Base-by-base conservation (phyloP, 2,888 invertebrate species). In the Lasioglossum malachurum region DNA sequence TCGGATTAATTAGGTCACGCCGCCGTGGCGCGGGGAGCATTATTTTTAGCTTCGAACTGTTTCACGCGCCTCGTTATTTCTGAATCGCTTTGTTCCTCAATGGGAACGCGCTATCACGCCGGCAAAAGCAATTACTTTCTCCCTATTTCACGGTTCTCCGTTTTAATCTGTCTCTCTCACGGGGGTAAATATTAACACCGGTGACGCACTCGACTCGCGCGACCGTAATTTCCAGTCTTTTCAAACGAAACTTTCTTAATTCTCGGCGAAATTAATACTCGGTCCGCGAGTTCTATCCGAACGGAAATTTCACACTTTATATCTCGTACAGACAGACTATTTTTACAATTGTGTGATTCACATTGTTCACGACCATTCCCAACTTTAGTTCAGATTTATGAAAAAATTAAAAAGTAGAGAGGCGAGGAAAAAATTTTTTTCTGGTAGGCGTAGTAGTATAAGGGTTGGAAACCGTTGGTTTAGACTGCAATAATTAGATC, bases 101-200 rank as follows among this genome's bases (percentile, higher is more conserved):
- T 44, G 27, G 67, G 46, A 46, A 60, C 46, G 46, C 46, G 35
- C 38, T 77, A 67, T 69, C 67, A 35, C 31, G 67, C 67, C 73
- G 41, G n/a, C 71, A 23, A 38, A 64, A 41, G 67, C 80, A 77
- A 71, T 78, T 82, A 72, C 81, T 69, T 76, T 76, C 53, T 49
- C 74, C 44, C 79, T 49, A 46, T 64, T 80, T 78, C 77, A 57
- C 46, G 72, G 72, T 38, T 72, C 69, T 60, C 46, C 14, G 35
- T 78, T 60, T 77, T 49, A 60, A 78, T 64, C 77, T 35, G 46
- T 46, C 73, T 73, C 73, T 73, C 44, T 46, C 60, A n/a, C 44
- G 60, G 44, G 44, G 73, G 10, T 35, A 46, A 60, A 79, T 38
- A 38, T 41, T 72, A 72, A 31, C 60, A 64, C 31, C 60, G 60